phyloP scores from a whole-genome alignment of 2,113 vertebrate species.

The Otolemur garnettii region DNA sequence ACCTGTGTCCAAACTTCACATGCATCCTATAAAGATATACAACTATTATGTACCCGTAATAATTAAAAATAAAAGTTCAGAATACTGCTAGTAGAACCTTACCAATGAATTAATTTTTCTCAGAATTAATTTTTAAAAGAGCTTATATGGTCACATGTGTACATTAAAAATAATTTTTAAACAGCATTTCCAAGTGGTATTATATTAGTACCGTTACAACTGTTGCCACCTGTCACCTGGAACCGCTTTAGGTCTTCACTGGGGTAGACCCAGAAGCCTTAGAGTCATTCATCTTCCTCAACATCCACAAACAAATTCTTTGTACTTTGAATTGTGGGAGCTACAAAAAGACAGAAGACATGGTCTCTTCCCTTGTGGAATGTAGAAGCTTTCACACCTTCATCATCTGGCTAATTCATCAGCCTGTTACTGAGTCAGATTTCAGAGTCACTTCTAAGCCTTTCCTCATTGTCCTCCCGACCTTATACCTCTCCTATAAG shows the following conservation, averaged over 20 bases:
- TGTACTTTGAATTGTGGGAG: neutral
- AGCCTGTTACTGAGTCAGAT: neutral
- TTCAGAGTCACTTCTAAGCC: neutral
- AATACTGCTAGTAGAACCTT: neutral
- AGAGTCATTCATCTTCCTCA: constrained; percentile 42
- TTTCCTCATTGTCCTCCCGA: neutral
- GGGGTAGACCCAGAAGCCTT: neutral
- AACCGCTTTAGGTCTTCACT: neutral
- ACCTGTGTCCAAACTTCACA: too few species aligned
- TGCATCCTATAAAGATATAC: too few species aligned
- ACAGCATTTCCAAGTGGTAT: neutral
- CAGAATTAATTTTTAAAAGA: constrained; percentile 22
- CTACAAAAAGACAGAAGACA: neutral
- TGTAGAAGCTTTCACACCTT: neutral
- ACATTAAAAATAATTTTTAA: constrained; percentile 36
- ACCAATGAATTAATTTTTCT: neutral
- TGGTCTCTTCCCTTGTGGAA: neutral
- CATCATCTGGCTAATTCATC: neutral
- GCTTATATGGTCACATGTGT: neutral
- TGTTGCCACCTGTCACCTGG: neutral
- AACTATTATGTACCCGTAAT: too few species aligned
- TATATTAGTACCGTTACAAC: neutral
- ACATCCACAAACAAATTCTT: neutral
- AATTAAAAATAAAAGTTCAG: too few species aligned
- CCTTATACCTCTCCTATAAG: neutral